A percentile compares a stretch with the other conserved stretches of the same genome.
Conservation (phyloP, 2,888 invertebrate genomes). For the Troilus luridus region DNA sequence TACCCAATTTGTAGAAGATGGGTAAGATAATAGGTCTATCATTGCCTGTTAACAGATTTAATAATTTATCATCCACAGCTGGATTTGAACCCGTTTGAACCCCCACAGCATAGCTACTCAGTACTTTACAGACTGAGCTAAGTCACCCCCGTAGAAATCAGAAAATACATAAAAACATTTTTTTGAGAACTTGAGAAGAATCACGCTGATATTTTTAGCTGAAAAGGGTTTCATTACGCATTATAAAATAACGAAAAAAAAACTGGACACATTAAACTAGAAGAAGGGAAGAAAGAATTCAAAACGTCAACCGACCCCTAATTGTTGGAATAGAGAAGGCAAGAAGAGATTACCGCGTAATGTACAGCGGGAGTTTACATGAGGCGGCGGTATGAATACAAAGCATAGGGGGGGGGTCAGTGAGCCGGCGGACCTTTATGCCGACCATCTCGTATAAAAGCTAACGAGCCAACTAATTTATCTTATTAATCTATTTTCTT, state of each 20-base stretch:
- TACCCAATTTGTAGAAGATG: too few species aligned
- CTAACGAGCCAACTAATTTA: not conserved
- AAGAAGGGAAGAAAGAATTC: not conserved
- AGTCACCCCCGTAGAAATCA: too few species aligned
- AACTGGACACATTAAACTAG: not conserved
- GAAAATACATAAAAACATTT: too few species aligned
- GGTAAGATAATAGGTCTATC: too few species aligned
- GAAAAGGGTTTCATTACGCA: not conserved
- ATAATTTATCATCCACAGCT: too few species aligned
- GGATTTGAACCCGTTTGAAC: too few species aligned
- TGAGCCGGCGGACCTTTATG: not conserved
- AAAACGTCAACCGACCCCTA: not conserved
- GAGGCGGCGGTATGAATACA: not conserved
- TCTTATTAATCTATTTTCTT: too few species aligned
- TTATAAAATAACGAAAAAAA: not conserved
- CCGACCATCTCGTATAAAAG: not conserved
- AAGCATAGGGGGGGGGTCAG: not conserved
- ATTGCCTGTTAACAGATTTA: too few species aligned
- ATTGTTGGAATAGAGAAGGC: not conserved
- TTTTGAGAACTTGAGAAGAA: too few species aligned
- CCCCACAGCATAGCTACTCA: too few species aligned
- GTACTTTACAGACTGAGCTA: too few species aligned
- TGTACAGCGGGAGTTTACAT: not conserved
- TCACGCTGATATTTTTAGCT: too few species aligned
- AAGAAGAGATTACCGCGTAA: not conserved